Conservation (phyloP, 2,797 vertebrate species). For the Rhinichthys osculus region DNA sequence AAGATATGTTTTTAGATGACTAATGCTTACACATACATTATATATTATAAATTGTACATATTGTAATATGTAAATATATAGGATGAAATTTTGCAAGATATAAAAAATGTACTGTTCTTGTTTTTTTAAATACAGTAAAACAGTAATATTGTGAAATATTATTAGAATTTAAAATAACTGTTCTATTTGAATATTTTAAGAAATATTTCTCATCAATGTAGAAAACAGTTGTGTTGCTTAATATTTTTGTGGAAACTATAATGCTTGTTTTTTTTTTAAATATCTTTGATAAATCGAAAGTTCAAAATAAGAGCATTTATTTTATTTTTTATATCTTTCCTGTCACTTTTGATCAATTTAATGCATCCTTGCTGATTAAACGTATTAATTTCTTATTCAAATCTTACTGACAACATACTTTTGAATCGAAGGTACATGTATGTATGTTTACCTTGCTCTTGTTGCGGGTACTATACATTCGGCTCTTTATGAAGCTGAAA, state of each 20-base stretch:
- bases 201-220: not conserved
- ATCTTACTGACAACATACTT: not conserved
- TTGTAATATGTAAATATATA: not conserved
- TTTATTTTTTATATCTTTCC: not conserved
- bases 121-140: no score
- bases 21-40: not conserved
- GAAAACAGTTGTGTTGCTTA: not conserved
- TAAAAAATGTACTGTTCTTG: not conserved
- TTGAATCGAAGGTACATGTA: not conserved
- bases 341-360: not conserved
- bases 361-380: not conserved
- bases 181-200: no score
- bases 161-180: not conserved
- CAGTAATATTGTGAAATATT: not conserved
- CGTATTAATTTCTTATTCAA: not conserved
- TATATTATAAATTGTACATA: not conserved
- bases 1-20: not conserved
- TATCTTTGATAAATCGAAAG: no score
- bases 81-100: not conserved
- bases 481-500: constrained; percentile 93
- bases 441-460: constrained; percentile 82
- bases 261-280: no score
- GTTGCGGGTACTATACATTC: constrained; percentile 93
- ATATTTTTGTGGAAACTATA: not conserved
- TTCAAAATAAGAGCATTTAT: no score